These are phyloP conservation scores for Drosophila navojoa DNA, from an alignment of 1,140 invertebrate species.

Conservation along the genomic window DNA sequence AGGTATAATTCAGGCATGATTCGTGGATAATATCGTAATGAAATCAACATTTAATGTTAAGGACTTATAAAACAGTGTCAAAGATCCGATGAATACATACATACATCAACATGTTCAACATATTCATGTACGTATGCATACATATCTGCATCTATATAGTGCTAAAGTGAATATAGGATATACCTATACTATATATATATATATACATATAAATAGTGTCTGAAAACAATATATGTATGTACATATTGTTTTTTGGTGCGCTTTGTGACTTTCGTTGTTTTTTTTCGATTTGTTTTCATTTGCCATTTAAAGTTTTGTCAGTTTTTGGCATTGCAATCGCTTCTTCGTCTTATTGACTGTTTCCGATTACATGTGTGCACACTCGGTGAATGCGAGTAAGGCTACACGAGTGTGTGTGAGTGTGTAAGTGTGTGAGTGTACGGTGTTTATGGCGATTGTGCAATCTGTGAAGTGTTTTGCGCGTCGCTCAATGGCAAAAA, in stretches of 20 bases:
- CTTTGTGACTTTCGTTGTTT: slow-evolving; percentile 17
- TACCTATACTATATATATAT: too few relatives aligned
- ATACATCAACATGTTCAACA: too few relatives aligned
- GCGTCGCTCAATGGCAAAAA: slow-evolving; percentile 34
- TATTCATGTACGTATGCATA: too few relatives aligned
- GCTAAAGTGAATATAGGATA: too few relatives aligned
- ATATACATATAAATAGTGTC: too few relatives aligned
- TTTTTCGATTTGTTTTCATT: slow-evolving; percentile 22
- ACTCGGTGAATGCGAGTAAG: neutral
- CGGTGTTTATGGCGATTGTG: slow-evolving; percentile 42
- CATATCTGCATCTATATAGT: too few relatives aligned
- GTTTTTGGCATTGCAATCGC: slow-evolving; percentile 43
- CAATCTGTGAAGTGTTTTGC: slow-evolving; percentile 43
- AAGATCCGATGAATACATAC: too few relatives aligned
- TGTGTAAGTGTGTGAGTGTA: slow-evolving; percentile 2
- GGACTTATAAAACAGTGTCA: too few relatives aligned
- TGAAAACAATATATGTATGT: too few relatives aligned
- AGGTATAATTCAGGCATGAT: too few relatives aligned
- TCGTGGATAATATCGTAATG: too few relatives aligned
- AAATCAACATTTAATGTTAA: too few relatives aligned
- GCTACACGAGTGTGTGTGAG: neutral
- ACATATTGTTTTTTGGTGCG: neutral
- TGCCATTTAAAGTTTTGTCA: slow-evolving; percentile 8
- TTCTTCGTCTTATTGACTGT: slow-evolving; percentile 36
- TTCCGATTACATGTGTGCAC: slow-evolving; percentile 32